phyloP scores from a whole-genome alignment of 2,888 invertebrate genomes.

The Drosophila mimica region DNA sequence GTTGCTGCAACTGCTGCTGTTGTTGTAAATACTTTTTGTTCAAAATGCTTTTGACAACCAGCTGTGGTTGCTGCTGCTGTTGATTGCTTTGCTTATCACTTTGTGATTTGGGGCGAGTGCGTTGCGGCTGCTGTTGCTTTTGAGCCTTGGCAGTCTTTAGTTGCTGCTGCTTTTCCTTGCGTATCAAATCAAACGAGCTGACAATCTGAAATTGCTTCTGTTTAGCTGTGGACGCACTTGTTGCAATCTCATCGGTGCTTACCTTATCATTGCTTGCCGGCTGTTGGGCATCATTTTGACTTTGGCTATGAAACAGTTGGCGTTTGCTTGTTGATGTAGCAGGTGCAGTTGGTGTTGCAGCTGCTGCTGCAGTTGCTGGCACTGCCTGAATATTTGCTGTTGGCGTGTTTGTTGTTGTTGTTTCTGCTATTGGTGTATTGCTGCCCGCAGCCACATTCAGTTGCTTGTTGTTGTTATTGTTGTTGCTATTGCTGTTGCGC shows the following conservation, averaged over 20 bases:
- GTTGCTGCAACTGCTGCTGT: conserved; percentile 48
- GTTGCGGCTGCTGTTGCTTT: conserved; percentile 68
- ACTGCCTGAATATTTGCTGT: conserved; percentile 10
- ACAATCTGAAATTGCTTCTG: conserved; percentile 67
- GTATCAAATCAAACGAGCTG: conserved; percentile 83
- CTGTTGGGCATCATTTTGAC: conserved; percentile 81
- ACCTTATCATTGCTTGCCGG: conserved; percentile 78
- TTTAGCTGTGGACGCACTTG: conserved; percentile 27
- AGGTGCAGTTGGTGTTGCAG: conserved; percentile 21
- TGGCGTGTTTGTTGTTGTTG: conserved; percentile 27
- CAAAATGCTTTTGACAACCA: conserved; percentile 58
- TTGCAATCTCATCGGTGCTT: conserved; percentile 29
- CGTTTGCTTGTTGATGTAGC: conserved; percentile 71
- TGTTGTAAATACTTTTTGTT: conserved; percentile 46
- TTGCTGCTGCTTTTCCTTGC: conserved; percentile 83
- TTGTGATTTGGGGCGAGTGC: conserved; percentile 78
- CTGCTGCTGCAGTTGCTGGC: conserved; percentile 16
- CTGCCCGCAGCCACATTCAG: conserved; percentile 75
- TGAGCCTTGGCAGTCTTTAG: conserved; percentile 71
- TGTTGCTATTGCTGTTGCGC: conserved; percentile 63
- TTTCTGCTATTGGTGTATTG: conserved; percentile 61
- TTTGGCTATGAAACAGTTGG: conserved; percentile 84
- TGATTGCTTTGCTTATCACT: conserved; percentile 74
- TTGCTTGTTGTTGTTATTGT: conserved; percentile 44
- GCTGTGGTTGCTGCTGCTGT: conserved; percentile 45